Conservation (phyloP, 2,888 invertebrate species). For the Xestobium rufovillosum region DNA sequence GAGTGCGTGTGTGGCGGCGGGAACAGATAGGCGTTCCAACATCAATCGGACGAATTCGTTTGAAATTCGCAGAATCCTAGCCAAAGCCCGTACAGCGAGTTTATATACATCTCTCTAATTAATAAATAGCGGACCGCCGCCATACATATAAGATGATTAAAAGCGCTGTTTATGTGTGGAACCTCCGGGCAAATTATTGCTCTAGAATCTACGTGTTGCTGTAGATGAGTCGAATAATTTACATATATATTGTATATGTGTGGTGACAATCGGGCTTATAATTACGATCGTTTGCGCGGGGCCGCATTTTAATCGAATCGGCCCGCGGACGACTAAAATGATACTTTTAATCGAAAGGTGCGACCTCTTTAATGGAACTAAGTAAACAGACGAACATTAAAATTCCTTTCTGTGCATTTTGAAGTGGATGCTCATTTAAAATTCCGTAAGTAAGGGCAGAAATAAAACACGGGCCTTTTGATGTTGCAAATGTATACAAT, state of each 20-base stretch:
- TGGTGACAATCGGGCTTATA: too few relatives aligned
- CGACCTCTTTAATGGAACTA: constrained; percentile 16
- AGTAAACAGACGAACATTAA: constrained; percentile 17
- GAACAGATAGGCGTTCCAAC: constrained; percentile 14
- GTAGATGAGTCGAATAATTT: too few relatives aligned
- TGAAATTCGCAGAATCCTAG: constrained; percentile 34
- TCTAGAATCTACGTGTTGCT: too few relatives aligned
- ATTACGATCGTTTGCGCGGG: too few relatives aligned
- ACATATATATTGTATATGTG: too few relatives aligned
- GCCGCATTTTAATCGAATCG: too few relatives aligned
- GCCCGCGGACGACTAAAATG: too few relatives aligned
- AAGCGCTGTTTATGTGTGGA: constrained; percentile 21
- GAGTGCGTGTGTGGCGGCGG: constrained; percentile 10
- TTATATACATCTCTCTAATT: constrained; percentile 43
- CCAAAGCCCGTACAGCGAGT: constrained; percentile 34
- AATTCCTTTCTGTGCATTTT: constrained; percentile 19
- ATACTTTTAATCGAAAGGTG: constrained; percentile 3
- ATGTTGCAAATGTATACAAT: constrained; percentile 23
- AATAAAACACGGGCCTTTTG: constrained; percentile 20
- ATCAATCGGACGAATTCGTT: constrained; percentile 35
- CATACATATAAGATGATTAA: constrained; percentile 36
- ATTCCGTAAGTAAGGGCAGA: constrained; percentile 18
- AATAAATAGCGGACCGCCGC: constrained; percentile 39
- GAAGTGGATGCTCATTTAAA: constrained; percentile 20
- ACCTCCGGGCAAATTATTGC: constrained; percentile 15